Conservation (phyloP, 2,888 invertebrate species). For the Drosophila meridionalis region DNA sequence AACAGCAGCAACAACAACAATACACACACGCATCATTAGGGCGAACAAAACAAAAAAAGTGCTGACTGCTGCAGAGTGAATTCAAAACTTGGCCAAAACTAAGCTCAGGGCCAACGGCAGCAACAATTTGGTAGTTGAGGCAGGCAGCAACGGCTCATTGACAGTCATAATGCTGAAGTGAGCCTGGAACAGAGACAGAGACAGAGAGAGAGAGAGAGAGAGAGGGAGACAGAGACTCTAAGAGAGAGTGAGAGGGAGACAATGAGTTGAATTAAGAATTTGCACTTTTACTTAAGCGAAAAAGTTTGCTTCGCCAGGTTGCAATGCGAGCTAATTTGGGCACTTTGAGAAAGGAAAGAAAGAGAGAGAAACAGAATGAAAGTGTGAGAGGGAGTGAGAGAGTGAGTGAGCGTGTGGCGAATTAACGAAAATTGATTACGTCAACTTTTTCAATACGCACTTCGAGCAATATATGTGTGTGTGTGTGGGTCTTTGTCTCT, state of each 20-base stretch:
- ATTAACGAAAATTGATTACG: constrained; percentile 69
- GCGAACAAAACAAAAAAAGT: constrained; percentile 56
- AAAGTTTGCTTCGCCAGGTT: constrained; percentile 74
- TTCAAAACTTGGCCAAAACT: constrained; percentile 33
- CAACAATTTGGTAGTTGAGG: constrained; percentile 55
- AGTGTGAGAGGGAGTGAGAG: constrained; percentile 8
- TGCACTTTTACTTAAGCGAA: constrained; percentile 75
- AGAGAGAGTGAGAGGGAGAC: constrained; percentile 3
- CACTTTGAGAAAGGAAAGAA: constrained; percentile 29
- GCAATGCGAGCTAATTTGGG: constrained; percentile 68
- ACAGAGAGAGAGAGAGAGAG: neutral
- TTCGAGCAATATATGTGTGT: neutral
- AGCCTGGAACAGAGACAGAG: constrained; percentile 2
- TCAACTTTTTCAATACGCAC: constrained; percentile 64
- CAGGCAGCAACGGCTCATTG: constrained; percentile 70
- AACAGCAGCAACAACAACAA: constrained; percentile 8
- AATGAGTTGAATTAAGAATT: constrained; percentile 56
- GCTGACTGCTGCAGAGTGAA: constrained; percentile 60
- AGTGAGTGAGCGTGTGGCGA: constrained; percentile 21
- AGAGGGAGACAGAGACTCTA: neutral
- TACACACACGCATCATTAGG: constrained; percentile 60
- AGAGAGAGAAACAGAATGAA: neutral
- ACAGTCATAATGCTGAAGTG: constrained; percentile 78
- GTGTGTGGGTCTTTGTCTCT: constrained; percentile 9
- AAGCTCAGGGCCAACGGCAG: constrained; percentile 1